A percentile compares a stretch with the other conserved stretches of the same genome.
phyloP scores from a whole-genome alignment of 2,113 vertebrate species.

The Oreochromis niloticus region DNA sequence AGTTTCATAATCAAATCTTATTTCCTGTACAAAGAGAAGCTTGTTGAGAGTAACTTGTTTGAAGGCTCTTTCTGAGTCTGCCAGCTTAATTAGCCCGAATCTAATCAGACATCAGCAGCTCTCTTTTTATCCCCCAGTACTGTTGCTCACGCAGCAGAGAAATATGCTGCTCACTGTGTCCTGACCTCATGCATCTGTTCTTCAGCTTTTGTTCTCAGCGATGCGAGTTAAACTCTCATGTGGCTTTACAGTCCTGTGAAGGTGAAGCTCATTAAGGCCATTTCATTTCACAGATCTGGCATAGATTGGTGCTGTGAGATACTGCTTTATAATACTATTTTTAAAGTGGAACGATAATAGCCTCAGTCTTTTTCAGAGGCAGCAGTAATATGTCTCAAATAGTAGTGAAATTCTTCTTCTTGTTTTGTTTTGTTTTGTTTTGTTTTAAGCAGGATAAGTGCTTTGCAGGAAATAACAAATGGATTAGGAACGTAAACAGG shows the following conservation, averaged over 20 bases:
- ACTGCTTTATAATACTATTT: neutral
- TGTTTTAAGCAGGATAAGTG: neutral
- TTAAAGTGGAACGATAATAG: neutral
- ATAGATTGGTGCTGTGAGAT: neutral
- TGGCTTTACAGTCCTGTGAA: conserved; percentile 3
- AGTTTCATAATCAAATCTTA: conserved; percentile 16
- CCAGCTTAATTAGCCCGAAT: conserved; percentile 52
- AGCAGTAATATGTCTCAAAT: neutral
- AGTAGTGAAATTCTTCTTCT: neutral
- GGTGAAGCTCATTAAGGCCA: conserved; percentile 41
- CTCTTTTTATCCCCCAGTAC: conserved; percentile 18
- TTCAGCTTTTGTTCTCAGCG: conserved; percentile 44
- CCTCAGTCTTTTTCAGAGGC: neutral
- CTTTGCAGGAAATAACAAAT: neutral
- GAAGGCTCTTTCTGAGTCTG: conserved; percentile 11
- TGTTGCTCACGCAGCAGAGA: conserved; percentile 59
- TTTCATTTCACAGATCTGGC: conserved; percentile 25
- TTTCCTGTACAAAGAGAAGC: conserved; percentile 5
- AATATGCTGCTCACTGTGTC: conserved; percentile 48
- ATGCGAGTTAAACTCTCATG: conserved; percentile 33
- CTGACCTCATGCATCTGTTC: conserved; percentile 55
- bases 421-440: neutral
- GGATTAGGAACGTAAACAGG: neutral
- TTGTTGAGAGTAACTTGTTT: conserved; percentile 29
- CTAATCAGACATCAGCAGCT: conserved; percentile 57